These are phyloP conservation scores for Pagrus major DNA, from an alignment of 2,113 vertebrate species.

Conservation along the genomic window DNA sequence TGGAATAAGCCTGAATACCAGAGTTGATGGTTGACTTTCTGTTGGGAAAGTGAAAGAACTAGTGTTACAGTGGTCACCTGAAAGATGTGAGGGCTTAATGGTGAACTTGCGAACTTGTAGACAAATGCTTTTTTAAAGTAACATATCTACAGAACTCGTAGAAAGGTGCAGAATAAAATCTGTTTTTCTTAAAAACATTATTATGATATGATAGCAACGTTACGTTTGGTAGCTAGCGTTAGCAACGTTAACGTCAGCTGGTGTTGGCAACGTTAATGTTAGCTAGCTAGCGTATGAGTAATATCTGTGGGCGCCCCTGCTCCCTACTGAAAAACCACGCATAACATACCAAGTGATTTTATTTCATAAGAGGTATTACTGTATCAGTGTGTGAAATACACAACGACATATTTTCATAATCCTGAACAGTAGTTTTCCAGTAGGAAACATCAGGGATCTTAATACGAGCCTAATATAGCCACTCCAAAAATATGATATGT, in stretches of 20 bases:
- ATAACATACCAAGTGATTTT: slow-evolving; percentile 20
- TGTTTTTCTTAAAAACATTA: too few species aligned
- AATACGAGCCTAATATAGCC: slow-evolving; percentile 12
- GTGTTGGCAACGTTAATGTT: too few species aligned
- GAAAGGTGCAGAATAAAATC: too few species aligned
- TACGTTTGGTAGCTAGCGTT: too few species aligned
- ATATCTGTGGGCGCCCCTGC: too few species aligned
- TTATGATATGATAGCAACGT: too few species aligned
- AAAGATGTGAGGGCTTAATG: not conserved
- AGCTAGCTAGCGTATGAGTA: too few species aligned
- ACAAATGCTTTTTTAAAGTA: too few species aligned
- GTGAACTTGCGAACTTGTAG: too few species aligned
- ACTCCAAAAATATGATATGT: slow-evolving; percentile 5
- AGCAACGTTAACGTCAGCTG: too few species aligned
- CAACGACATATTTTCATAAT: slow-evolving; percentile 24
- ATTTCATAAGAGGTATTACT: slow-evolving; percentile 46
- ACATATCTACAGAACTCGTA: too few species aligned
- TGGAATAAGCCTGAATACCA: not conserved
- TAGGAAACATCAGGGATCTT: slow-evolving; percentile 28
- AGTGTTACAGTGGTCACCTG: not conserved
- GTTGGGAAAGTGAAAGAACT: not conserved
- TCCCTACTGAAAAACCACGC: slow-evolving; percentile 37
- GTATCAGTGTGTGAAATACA: slow-evolving; percentile 31
- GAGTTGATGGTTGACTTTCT: not conserved
- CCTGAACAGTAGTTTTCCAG: slow-evolving; percentile 41